A percentile compares a stretch with the other conserved stretches of the same genome.
Conservation (phyloP, 2,113 vertebrate species). For the Sporophila hypoxantha region DNA sequence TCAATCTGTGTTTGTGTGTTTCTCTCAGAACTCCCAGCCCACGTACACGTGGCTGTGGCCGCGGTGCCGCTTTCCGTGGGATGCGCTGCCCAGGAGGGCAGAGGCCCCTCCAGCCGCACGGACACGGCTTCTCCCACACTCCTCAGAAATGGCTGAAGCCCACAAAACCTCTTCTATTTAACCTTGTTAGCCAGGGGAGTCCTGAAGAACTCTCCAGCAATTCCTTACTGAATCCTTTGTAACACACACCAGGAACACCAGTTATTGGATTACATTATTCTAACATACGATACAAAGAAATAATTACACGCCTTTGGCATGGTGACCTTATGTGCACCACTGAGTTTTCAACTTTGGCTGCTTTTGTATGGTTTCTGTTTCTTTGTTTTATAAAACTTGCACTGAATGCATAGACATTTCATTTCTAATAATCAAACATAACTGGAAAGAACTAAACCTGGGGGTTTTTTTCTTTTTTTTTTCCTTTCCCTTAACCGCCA, state of each 20-base stretch:
- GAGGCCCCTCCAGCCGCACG: neutral
- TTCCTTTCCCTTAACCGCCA: neutral
- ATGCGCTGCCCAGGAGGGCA: neutral
- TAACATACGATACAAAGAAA: neutral
- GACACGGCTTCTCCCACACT: neutral
- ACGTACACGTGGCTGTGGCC: rapidly evolving
- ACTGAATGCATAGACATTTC: neutral
- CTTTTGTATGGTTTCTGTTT: neutral
- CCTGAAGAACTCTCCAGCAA: neutral
- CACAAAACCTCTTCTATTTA: neutral
- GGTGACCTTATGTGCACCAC: neutral
- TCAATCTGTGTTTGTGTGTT: neutral
- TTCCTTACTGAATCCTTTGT: neutral
- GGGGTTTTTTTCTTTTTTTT: neutral
- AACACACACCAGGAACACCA: neutral
- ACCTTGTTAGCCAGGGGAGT: neutral
- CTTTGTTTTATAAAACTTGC: neutral
- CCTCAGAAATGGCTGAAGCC: neutral
- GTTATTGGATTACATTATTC: neutral
- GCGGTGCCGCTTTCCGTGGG: neutral
- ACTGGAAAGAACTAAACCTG: neutral
- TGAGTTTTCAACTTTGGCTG: neutral
- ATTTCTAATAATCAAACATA: neutral
- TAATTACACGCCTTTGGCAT: neutral
- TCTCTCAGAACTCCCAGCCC: neutral